Percentiles rank a stretch among this genome's conserved stretches.
Evolutionary conservation across 2,797 vertebrate species (phyloP).

Genomic region (Muraenolepis orangiensis): DNA sequence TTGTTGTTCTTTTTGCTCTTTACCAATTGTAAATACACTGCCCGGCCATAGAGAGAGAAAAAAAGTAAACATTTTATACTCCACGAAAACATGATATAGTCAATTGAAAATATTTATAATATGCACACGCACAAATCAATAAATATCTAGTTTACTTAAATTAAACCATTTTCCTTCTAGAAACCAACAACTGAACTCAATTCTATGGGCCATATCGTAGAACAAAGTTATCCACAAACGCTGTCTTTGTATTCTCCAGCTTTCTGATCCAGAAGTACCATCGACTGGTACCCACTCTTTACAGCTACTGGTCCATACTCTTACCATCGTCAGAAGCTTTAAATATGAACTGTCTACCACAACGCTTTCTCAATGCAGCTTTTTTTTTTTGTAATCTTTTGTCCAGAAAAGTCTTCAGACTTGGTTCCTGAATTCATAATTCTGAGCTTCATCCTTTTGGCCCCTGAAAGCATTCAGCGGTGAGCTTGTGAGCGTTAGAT

Average conservation of each 20-base stretch:
- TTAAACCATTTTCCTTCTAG: constrained; percentile 14
- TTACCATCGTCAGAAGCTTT: neutral
- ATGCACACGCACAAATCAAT: neutral
- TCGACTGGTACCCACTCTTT: neutral
- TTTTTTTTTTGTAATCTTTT: constrained; percentile 12
- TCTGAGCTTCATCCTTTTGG: constrained; percentile 14
- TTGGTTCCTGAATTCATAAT: constrained; percentile 36
- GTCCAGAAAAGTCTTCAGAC: constrained; percentile 8
- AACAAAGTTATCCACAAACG: neutral
- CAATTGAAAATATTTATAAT: neutral
- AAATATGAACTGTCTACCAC: constrained; percentile 4
- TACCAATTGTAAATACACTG: neutral
- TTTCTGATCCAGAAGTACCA: neutral
- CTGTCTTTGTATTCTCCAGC: neutral
- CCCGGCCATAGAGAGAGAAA: neutral
- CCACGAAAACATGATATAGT: neutral
- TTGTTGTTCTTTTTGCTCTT: constrained; percentile 7
- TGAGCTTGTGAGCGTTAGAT: constrained; percentile 31
- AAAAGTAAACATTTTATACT: neutral
- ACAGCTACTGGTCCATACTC: too few species aligned
- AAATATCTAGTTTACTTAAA: neutral
- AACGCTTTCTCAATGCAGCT: constrained; percentile 7
- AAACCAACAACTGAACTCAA: neutral
- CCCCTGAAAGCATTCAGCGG: constrained; percentile 33
- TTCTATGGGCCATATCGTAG: neutral